Percentiles rank a stretch among this genome's conserved stretches.
phyloP scores from a whole-genome alignment of 2,888 invertebrate species.

The Stictocephala bisonia region DNA sequence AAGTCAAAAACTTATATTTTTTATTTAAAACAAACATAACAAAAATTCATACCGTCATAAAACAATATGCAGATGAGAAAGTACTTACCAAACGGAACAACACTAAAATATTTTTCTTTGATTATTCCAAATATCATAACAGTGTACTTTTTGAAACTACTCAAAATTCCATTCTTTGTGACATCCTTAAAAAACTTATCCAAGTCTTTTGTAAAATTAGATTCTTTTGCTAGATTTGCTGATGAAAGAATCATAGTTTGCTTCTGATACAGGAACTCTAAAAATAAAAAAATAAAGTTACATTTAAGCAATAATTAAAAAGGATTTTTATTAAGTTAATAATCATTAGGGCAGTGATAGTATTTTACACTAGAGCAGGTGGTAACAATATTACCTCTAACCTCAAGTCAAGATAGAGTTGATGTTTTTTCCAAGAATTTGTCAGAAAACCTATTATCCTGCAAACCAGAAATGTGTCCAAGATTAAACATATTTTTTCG shows the following conservation, averaged over 20 bases:
- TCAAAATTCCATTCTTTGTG: conserved; percentile 79
- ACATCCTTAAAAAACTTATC: conserved; percentile 83
- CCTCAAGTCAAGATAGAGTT: no score
- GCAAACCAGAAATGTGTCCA: no score
- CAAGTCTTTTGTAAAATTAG: conserved; percentile 83
- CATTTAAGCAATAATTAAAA: neutral
- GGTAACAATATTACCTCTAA: no score
- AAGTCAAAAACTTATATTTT: no score
- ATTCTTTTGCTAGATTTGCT: conserved; percentile 83
- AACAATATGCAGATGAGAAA: no score
- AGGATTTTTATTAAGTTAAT: no score
- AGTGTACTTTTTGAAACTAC: conserved; percentile 82
- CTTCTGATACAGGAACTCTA: conserved; percentile 83
- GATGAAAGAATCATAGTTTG: conserved; percentile 83
- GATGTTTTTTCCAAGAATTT: no score
- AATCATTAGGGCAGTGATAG: no score
- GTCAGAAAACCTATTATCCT: no score
- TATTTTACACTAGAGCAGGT: no score
- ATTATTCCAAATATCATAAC: conserved; percentile 74
- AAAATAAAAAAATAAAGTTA: conserved; percentile 51
- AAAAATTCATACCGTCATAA: no score
- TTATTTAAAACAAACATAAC: neutral
- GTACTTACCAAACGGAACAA: conserved; percentile 74
- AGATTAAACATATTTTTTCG: no score
- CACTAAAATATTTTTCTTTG: conserved; percentile 74